Conservation (phyloP, 2,888 invertebrate genomes). For the Tyria jacobaeae region DNA sequence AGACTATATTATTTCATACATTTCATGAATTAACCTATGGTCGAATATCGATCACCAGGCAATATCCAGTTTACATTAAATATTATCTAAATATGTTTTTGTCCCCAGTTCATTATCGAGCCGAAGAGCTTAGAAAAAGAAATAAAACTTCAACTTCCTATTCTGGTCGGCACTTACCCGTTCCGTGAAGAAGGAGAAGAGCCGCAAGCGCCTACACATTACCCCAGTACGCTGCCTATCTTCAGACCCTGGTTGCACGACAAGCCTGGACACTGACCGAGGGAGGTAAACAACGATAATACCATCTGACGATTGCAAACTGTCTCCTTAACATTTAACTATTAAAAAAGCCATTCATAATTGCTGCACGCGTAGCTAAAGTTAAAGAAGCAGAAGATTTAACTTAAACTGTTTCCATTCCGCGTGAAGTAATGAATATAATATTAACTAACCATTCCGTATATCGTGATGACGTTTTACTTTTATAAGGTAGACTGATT, state of each 20-base stretch:
- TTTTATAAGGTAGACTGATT: too few species aligned
- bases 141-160: conserved; percentile 96
- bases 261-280: conserved; percentile 69
- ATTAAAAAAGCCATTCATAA: not conserved
- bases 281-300: not conserved
- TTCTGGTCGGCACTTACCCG: conserved; percentile 96
- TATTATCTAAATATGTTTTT: not conserved
- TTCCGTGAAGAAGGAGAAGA: conserved; percentile 89
- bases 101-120: conserved; percentile 92
- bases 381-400: not conserved
- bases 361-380: not conserved
- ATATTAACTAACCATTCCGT: too few species aligned
- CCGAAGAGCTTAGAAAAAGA: conserved; percentile 97
- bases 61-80: too few species aligned
- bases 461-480: too few species aligned
- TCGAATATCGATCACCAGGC: too few species aligned
- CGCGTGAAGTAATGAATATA: too few species aligned
- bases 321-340: not conserved
- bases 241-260: conserved; percentile 96
- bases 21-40: too few species aligned
- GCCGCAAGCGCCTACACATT: conserved; percentile 93
- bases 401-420: too few species aligned
- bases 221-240: conserved; percentile 96
- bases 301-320: not conserved
- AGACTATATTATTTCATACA: too few species aligned